phyloP scores from a whole-genome alignment of 2,113 vertebrate species.

The Phylloscopus whistleri region DNA sequence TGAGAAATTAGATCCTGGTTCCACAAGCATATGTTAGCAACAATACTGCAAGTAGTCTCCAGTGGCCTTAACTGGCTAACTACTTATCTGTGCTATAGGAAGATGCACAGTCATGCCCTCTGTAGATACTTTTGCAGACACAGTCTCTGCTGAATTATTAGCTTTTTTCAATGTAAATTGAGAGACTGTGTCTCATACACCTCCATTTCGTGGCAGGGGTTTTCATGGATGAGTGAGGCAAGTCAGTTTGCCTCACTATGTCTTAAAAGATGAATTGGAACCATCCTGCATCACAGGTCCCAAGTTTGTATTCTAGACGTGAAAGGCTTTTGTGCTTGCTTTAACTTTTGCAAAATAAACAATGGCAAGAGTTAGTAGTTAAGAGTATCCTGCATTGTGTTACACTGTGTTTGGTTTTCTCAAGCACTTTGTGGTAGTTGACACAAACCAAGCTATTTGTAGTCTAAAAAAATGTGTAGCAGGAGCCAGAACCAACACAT shows the following conservation, averaged over 20 bases:
- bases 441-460: neutral
- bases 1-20: slow-evolving; percentile 9
- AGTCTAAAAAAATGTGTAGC: neutral
- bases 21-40: neutral
- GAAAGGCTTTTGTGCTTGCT: neutral
- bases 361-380: neutral
- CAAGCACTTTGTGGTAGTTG: neutral
- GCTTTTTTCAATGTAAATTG: neutral
- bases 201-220: neutral
- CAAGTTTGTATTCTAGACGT: neutral
- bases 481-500: neutral
- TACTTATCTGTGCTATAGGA: neutral
- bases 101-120: neutral
- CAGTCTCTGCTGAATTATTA: neutral
- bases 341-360: neutral
- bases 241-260: neutral
- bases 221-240: neutral
- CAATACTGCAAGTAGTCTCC: neutral
- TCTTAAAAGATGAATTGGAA: neutral
- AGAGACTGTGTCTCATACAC: neutral
- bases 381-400: neutral
- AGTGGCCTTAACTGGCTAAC: neutral
- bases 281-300: neutral
- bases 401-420: neutral
- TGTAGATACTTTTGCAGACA: neutral